Evolutionary conservation across 2,113 vertebrate species (phyloP).

Genomic region (Chloebia gouldiae): DNA sequence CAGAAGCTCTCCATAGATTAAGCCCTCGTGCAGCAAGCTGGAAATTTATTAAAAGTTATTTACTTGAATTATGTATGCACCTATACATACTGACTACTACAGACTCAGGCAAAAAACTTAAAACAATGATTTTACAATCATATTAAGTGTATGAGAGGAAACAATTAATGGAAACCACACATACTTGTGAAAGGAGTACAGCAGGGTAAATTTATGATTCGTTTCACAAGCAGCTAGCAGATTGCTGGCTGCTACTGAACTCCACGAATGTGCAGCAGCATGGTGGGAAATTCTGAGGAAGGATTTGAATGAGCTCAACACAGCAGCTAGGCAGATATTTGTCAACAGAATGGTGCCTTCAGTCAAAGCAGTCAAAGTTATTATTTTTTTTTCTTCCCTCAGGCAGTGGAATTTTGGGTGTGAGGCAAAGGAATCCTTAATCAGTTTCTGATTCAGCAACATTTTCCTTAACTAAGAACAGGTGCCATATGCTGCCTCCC

Average conservation of each 20-base stretch:
- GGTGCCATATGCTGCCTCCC: not conserved
- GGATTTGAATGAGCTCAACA: not conserved
- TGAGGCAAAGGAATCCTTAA: conserved; percentile 13
- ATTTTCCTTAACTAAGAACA: not conserved
- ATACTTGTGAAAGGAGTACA: not conserved
- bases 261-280: not conserved
- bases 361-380: not conserved
- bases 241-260: not conserved
- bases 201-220: not conserved
- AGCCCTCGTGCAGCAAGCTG: not conserved
- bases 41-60: not conserved
- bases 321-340: not conserved
- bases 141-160: not conserved
- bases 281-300: not conserved
- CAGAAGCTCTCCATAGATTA: not conserved
- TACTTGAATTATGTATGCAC: not conserved
- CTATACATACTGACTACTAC: not conserved
- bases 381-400: not conserved
- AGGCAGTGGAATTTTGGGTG: not conserved
- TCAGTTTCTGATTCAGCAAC: not conserved
- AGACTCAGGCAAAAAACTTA: not conserved
- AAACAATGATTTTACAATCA: not conserved
- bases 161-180: not conserved
- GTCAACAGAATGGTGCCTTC: not conserved
- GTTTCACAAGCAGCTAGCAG: not conserved